phyloP scores from a whole-genome alignment of 2,888 invertebrate species.

The Carabus problematicus region DNA sequence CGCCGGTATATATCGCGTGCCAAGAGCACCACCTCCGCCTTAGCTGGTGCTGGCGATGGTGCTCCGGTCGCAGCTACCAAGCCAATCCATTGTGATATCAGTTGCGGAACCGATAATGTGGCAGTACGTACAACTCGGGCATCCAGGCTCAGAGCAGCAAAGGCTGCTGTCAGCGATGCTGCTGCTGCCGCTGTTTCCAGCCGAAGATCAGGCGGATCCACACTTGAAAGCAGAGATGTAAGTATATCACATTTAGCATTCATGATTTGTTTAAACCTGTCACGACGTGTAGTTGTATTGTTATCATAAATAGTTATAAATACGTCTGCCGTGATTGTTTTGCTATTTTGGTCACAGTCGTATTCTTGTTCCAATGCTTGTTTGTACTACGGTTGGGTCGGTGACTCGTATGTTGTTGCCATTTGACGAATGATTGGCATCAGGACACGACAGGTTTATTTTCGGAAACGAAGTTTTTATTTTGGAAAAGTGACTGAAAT shows the following conservation, averaged over 20 bases:
- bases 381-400: no score
- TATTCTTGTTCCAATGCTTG: no score
- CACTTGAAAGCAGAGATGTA: slow-evolving; percentile 47
- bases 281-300: not conserved
- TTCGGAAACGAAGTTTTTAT: no score
- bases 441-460: no score
- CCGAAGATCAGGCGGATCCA: slow-evolving; percentile 47
- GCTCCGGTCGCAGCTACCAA: slow-evolving; percentile 44
- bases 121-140: slow-evolving; percentile 74
- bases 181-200: slow-evolving; percentile 47
- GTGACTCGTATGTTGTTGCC: no score
- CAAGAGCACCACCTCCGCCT: slow-evolving; percentile 55
- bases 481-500: no score
- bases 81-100: slow-evolving; percentile 38
- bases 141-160: slow-evolving; percentile 74
- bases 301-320: no score
- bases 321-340: no score
- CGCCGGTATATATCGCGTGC: slow-evolving; percentile 46
- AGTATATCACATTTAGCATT: slow-evolving; percentile 34
- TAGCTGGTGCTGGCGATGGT: slow-evolving; percentile 57
- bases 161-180: slow-evolving; percentile 54
- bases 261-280: no score
- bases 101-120: slow-evolving; percentile 53
- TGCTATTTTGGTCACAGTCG: no score
- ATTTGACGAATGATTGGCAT: no score